Evolutionary conservation across 2,888 invertebrate genomes (phyloP).

Genomic region (Cheilosia soror): DNA sequence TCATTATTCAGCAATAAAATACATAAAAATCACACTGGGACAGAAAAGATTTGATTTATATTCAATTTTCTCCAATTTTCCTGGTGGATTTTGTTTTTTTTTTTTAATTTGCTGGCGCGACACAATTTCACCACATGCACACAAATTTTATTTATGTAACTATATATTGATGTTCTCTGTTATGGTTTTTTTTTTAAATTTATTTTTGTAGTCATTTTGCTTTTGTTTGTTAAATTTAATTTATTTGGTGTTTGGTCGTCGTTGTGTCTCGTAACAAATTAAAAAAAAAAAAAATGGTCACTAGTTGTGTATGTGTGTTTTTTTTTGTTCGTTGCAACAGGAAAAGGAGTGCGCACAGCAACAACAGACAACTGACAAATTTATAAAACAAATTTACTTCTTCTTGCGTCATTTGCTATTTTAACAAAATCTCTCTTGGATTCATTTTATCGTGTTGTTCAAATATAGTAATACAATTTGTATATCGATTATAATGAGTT

Average conservation of each 20-base stretch:
- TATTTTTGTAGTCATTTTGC: constrained; percentile 33
- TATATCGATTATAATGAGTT: too few species aligned
- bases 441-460: too few species aligned
- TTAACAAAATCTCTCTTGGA: not conserved
- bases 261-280: constrained; percentile 48
- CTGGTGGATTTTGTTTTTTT: constrained; percentile 27
- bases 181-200: not conserved
- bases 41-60: constrained; percentile 57
- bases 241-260: constrained; percentile 34
- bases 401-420: constrained; percentile 2
- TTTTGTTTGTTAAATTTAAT: constrained; percentile 57
- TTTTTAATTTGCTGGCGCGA: constrained; percentile 40
- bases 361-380: constrained; percentile 6
- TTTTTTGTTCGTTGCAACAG: not conserved
- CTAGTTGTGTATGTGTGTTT: constrained; percentile 12
- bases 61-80: constrained; percentile 64
- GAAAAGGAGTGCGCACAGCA: constrained; percentile 1
- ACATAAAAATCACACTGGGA: constrained; percentile 29
- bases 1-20: constrained; percentile 16
- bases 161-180: not conserved
- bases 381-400: too few species aligned
- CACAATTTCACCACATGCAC: constrained; percentile 44
- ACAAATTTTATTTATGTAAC: constrained; percentile 21
- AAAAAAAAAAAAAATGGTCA: constrained; percentile 45
- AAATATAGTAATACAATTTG: too few species aligned